Evolutionary conservation across 2,888 invertebrate species (phyloP).

Genomic region (Prosapia bicincta): DNA sequence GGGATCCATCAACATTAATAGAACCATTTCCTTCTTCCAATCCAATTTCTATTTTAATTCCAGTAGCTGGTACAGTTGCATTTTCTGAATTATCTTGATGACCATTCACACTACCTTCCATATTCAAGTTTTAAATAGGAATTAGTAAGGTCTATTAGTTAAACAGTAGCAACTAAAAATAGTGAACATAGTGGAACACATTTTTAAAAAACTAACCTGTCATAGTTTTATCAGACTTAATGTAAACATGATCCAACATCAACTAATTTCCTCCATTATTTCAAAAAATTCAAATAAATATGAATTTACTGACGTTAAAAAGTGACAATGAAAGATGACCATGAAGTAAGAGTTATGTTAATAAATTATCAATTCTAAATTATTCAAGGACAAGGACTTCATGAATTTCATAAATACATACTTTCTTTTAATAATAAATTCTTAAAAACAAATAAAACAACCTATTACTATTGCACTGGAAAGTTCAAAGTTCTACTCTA

Average conservation of each 20-base stretch:
- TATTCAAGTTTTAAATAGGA: not conserved
- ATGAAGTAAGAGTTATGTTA: not conserved
- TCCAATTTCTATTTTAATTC: slow-evolving; percentile 15
- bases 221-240: too few relatives aligned
- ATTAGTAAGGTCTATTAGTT: not conserved
- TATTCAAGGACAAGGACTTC: not conserved
- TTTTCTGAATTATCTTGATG: slow-evolving; percentile 8
- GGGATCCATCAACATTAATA: slow-evolving; percentile 21
- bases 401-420: not conserved
- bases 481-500: not conserved
- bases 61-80: slow-evolving; percentile 3
- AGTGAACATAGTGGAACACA: not conserved
- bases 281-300: too few relatives aligned
- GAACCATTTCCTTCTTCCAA: slow-evolving; percentile 10
- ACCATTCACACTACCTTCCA: not conserved
- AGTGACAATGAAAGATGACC: not conserved
- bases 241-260: too few relatives aligned
- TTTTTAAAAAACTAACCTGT: too few relatives aligned
- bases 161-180: not conserved
- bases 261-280: too few relatives aligned
- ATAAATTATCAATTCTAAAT: not conserved
- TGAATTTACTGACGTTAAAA: too few relatives aligned
- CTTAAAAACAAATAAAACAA: not conserved
- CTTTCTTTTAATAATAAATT: not conserved
- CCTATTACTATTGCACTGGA: not conserved